Conservation (phyloP, 2,888 invertebrate genomes). For the Falcaria lacertinaria region DNA sequence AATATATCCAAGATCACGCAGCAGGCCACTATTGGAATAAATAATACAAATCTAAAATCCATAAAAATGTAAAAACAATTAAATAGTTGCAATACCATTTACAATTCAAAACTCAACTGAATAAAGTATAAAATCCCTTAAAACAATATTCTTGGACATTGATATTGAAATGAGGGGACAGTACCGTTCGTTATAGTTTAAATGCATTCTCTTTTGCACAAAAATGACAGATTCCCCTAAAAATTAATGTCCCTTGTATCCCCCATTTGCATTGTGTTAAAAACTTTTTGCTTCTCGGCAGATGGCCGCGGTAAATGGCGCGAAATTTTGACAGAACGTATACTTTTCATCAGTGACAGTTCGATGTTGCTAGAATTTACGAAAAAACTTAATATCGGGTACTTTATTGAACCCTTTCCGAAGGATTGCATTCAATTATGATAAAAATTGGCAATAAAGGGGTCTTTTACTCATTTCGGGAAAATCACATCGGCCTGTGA, state of each 20-base stretch:
- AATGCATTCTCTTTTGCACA: constrained; percentile 69
- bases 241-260: constrained; percentile 65
- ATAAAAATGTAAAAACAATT: constrained; percentile 38
- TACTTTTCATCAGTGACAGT: constrained; percentile 68
- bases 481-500: constrained; percentile 44
- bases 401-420: constrained; percentile 75
- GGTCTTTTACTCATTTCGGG: constrained; percentile 66
- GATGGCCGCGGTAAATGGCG: constrained; percentile 75
- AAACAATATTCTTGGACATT: constrained; percentile 41
- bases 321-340: constrained; percentile 76
- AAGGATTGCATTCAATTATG: constrained; percentile 77
- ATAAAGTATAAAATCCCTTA: constrained; percentile 27
- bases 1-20: constrained; percentile 9
- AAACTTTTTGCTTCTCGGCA: constrained; percentile 61
- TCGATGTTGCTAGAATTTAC: constrained; percentile 32
- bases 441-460: constrained; percentile 58
- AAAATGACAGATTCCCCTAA: constrained; percentile 72
- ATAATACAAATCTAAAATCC: constrained; percentile 52
- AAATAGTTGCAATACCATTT: constrained; percentile 22
- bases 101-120: constrained; percentile 21
- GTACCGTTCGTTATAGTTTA: constrained; percentile 62
- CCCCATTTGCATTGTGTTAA: constrained; percentile 77
- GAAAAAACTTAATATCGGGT: constrained; percentile 58
- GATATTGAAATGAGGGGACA: constrained; percentile 72
- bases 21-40: constrained; percentile 29